Evolutionary conservation across 2,113 vertebrate genomes (phyloP).

Genomic region (Lamprologus ornatipinnis): DNA sequence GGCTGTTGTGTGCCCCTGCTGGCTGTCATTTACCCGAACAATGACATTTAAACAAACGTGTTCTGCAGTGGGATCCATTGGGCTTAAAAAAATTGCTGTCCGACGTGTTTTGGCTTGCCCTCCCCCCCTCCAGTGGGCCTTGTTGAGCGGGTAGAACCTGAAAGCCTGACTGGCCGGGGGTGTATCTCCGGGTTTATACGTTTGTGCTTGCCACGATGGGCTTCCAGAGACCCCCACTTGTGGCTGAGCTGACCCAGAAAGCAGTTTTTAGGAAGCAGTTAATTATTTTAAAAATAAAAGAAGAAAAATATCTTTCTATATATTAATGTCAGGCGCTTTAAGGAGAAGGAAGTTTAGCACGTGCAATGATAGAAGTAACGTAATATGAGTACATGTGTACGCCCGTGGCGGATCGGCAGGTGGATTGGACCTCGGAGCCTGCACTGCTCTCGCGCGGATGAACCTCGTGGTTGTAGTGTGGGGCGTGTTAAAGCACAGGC

Average conservation of each 20-base stretch:
- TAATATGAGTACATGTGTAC: neutral
- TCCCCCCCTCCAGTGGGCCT: constrained; percentile 17
- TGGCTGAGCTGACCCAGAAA: neutral
- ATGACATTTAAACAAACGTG: neutral
- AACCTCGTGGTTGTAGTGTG: constrained; percentile 64
- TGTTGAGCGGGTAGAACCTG: neutral
- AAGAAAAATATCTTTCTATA: neutral
- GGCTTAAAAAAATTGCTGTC: neutral
- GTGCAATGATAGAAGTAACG: neutral
- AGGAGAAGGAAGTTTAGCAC: neutral
- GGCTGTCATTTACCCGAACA: neutral
- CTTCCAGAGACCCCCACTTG: neutral
- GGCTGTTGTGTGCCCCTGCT: neutral
- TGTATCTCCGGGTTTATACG: neutral
- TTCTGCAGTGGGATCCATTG: accelerated
- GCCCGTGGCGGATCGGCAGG: neutral
- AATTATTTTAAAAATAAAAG: neutral
- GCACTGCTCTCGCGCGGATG: neutral
- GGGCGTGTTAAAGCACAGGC: constrained; percentile 38
- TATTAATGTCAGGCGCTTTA: neutral
- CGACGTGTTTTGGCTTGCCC: constrained; percentile 24
- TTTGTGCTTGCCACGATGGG: neutral
- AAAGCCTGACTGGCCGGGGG: neutral
- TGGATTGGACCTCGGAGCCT: neutral
- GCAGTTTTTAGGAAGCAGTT: neutral